These are phyloP conservation scores for Drosophila mercatorum DNA, from an alignment of 2,888 invertebrate species.

Conservation along the genomic window DNA sequence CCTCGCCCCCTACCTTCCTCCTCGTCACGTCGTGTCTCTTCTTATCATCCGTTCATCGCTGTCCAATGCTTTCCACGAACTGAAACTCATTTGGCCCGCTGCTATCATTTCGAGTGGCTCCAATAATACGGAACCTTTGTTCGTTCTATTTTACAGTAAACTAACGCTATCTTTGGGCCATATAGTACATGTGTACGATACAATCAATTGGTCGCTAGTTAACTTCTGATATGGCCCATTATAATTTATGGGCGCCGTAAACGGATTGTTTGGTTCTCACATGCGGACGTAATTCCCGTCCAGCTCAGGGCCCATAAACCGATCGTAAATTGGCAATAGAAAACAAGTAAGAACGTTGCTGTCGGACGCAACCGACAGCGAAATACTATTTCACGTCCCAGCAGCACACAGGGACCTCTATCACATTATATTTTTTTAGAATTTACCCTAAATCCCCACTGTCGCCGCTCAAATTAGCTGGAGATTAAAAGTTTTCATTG, in stretches of 20 bases:
- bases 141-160: slow-evolving; percentile 6
- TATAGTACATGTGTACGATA: slow-evolving; percentile 21
- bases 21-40: not conserved
- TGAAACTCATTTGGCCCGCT: not conserved
- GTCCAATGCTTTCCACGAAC: not conserved
- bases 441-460: too few species aligned
- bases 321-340: slow-evolving; percentile 19
- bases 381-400: too few species aligned
- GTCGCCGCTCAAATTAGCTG: too few species aligned
- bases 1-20: too few species aligned
- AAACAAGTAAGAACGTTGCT: too few species aligned
- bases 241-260: slow-evolving; percentile 36
- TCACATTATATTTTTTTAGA: too few species aligned
- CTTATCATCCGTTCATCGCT: not conserved
- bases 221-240: slow-evolving; percentile 15
- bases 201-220: slow-evolving; percentile 14
- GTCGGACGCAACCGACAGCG: too few species aligned
- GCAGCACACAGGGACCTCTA: too few species aligned
- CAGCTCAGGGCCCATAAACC: slow-evolving; percentile 25
- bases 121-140: slow-evolving; percentile 26
- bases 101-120: slow-evolving; percentile 21
- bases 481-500: too few species aligned
- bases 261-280: slow-evolving; percentile 4
- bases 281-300: slow-evolving; percentile 3
- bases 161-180: slow-evolving; percentile 26